Conservation (phyloP, 2,113 vertebrate genomes). For the Muscicapa adusta region DNA sequence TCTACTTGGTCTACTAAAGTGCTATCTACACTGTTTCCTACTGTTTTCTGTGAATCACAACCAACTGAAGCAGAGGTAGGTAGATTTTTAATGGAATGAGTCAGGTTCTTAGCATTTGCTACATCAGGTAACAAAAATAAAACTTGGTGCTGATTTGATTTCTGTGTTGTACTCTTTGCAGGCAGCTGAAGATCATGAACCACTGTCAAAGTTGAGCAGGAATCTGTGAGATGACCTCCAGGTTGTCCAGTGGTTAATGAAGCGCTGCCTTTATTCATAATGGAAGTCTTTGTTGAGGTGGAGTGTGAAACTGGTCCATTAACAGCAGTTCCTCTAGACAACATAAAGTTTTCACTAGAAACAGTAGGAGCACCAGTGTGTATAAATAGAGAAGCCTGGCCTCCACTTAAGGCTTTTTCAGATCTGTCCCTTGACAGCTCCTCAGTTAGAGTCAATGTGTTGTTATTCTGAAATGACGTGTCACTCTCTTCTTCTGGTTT, state of each 20-base stretch:
- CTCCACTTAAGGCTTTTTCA: slow-evolving; percentile 96
- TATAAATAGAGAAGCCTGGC: slow-evolving; percentile 89
- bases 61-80: slow-evolving; percentile 83
- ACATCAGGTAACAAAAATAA: slow-evolving; percentile 87
- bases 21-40: slow-evolving; percentile 80
- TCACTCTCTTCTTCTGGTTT: slow-evolving; percentile 82
- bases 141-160: slow-evolving; percentile 81
- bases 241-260: slow-evolving; percentile 84
- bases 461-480: slow-evolving; percentile 79
- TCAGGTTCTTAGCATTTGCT: slow-evolving; percentile 81
- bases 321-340: slow-evolving; percentile 90
- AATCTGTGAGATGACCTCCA: slow-evolving; percentile 78
- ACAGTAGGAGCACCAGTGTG: slow-evolving; percentile 87
- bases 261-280: slow-evolving; percentile 85
- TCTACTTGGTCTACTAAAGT: slow-evolving; percentile 84
- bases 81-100: slow-evolving; percentile 86
- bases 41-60: slow-evolving; percentile 80
- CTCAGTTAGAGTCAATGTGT: slow-evolving; percentile 80
- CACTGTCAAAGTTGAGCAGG: slow-evolving; percentile 80
- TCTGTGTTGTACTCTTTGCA: slow-evolving; percentile 80
- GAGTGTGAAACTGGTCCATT: slow-evolving; percentile 97
- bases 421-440: slow-evolving; percentile 83
- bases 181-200: slow-evolving; percentile 84
- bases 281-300: slow-evolving; percentile 86
- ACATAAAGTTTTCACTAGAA: slow-evolving; percentile 84